phyloP scores from a whole-genome alignment of 2,797 vertebrate genomes.

The Holocentrus rufus region DNA sequence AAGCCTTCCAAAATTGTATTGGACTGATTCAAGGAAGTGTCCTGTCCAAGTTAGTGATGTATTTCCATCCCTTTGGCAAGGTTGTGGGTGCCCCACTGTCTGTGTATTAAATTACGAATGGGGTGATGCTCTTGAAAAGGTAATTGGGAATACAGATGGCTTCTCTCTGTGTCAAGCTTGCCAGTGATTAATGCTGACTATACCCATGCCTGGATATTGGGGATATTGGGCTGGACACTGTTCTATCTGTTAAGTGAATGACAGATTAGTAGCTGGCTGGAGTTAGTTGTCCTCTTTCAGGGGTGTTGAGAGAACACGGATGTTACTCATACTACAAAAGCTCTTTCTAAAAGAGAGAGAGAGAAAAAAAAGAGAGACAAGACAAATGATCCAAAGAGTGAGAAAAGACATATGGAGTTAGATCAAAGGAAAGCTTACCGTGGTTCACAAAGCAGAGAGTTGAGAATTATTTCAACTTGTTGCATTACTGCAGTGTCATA shows the following conservation, averaged over 20 bases:
- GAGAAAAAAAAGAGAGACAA: neutral
- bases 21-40: slow-evolving; percentile 61
- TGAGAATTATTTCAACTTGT: no score
- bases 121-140: slow-evolving; percentile 58
- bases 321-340: neutral
- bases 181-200: slow-evolving; percentile 60
- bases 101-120: slow-evolving; percentile 73
- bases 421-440: neutral
- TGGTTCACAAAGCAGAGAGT: no score
- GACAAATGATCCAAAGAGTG: neutral
- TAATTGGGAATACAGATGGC: slow-evolving; percentile 69
- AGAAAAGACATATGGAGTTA: neutral
- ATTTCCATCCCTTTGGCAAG: slow-evolving; percentile 73
- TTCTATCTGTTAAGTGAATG: slow-evolving; percentile 54
- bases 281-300: neutral
- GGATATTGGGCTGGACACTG: slow-evolving; percentile 28
- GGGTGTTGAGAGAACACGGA: neutral
- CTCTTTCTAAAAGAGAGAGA: neutral
- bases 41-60: slow-evolving; percentile 69
- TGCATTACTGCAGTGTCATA: no score
- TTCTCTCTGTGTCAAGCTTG: slow-evolving; percentile 38
- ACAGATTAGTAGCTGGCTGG: slow-evolving; percentile 32
- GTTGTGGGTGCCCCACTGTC: slow-evolving; percentile 62
- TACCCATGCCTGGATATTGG: slow-evolving; percentile 5
- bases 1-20: slow-evolving; percentile 46